phyloP scores from a whole-genome alignment of 2,888 invertebrate species.

The Gibbula magus region DNA sequence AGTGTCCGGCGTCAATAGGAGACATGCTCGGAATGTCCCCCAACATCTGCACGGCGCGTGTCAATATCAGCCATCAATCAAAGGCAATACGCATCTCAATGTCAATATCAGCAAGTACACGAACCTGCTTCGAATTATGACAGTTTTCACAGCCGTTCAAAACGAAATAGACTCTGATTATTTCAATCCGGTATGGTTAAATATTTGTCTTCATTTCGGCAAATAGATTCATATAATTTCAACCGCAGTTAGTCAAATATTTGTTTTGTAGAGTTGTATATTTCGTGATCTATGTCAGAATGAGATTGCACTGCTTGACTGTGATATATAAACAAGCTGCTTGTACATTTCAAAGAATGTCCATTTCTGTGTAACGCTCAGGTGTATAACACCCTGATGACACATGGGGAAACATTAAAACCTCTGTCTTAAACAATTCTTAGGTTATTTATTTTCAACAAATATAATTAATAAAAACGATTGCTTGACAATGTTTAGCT shows the following conservation, averaged over 20 bases:
- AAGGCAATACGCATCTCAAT: background rate
- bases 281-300: background rate
- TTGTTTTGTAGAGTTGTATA: background rate
- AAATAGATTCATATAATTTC: conserved; percentile 1
- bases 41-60: background rate
- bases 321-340: background rate
- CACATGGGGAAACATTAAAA: no score
- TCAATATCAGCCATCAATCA: background rate
- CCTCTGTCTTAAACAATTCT: no score
- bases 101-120: background rate
- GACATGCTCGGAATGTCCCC: background rate
- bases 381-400: no score
- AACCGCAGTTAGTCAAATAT: conserved; percentile 1
- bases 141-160: background rate
- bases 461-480: no score
- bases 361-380: background rate
- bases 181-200: no score
- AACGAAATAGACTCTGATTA: no score
- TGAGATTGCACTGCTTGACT: background rate
- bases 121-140: background rate
- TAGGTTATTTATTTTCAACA: no score
- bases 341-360: conserved; percentile 1
- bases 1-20: background rate
- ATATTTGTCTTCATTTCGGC: background rate
- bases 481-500: no score